Conservation (phyloP, 2,888 invertebrate species). For the Noctua pronuba region DNA sequence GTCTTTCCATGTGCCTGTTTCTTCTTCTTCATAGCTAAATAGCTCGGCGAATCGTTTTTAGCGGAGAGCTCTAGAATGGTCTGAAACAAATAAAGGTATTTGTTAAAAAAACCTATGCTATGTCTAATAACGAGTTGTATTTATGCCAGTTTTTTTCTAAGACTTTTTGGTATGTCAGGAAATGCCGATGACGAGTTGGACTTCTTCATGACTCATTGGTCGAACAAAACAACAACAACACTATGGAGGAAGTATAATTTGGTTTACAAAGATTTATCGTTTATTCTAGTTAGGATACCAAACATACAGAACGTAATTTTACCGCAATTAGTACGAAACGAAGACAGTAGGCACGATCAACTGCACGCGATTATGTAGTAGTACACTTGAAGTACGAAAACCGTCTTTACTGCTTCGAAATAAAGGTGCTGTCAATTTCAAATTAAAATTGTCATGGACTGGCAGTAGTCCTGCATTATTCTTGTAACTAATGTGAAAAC, state of each 20-base stretch:
- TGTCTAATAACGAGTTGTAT: neutral
- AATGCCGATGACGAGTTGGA: neutral
- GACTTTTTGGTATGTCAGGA: neutral
- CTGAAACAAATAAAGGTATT: constrained; percentile 83
- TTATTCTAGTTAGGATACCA: neutral
- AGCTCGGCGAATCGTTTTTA: constrained; percentile 94
- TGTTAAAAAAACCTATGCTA: neutral
- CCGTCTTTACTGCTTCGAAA: neutral
- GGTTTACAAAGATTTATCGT: no score
- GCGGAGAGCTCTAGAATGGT: constrained; percentile 98
- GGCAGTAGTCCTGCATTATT: neutral
- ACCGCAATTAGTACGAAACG: neutral
- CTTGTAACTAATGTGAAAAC: no score
- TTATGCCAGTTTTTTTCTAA: neutral
- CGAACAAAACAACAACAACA: neutral
- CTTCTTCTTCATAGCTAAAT: constrained; percentile 96
- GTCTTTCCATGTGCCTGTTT: constrained; percentile 92
- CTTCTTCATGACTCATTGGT: neutral
- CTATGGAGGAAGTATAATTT: no score
- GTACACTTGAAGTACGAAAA: neutral
- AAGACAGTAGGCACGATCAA: neutral
- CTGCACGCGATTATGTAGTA: neutral
- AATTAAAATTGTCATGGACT: neutral
- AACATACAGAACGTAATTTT: neutral
- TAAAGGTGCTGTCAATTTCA: neutral